Conservation (phyloP, 2,797 vertebrate species). For the Gobio occitaniae region DNA sequence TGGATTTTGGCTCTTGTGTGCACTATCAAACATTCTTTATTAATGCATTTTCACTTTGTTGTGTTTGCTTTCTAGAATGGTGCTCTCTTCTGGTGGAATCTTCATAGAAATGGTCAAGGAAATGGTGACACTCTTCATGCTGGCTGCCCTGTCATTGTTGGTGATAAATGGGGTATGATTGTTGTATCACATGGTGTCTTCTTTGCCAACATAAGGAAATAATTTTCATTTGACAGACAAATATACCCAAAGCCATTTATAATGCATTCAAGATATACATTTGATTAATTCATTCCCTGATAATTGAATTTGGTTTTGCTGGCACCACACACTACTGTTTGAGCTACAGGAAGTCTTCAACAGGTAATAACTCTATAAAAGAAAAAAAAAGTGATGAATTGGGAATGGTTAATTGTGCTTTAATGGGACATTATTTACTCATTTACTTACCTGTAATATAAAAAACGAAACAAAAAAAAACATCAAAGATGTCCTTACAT, state of each 20-base stretch:
- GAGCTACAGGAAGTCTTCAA: not conserved
- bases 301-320: not conserved
- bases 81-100: conserved; percentile 98
- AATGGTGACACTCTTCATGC: conserved; percentile 89
- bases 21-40: not conserved
- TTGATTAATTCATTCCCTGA: not conserved
- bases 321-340: not conserved
- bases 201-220: not conserved
- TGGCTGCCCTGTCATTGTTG: conserved; percentile 90
- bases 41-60: not conserved
- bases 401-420: not conserved
- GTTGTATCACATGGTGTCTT: not conserved
- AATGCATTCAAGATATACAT: not conserved
- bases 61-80: conserved; percentile 80
- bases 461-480: not conserved
- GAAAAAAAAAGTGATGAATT: not conserved
- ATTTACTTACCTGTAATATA: not conserved
- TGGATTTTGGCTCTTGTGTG: not conserved
- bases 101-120: conserved; percentile 86
- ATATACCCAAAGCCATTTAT: not conserved
- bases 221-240: not conserved
- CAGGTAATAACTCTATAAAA: not conserved
- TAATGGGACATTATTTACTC: not conserved
- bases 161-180: conserved; percentile 93
- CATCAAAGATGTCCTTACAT: not conserved